Base-by-base conservation (phyloP, 2,888 invertebrate species). In the Pemphredon lugubris region DNA sequence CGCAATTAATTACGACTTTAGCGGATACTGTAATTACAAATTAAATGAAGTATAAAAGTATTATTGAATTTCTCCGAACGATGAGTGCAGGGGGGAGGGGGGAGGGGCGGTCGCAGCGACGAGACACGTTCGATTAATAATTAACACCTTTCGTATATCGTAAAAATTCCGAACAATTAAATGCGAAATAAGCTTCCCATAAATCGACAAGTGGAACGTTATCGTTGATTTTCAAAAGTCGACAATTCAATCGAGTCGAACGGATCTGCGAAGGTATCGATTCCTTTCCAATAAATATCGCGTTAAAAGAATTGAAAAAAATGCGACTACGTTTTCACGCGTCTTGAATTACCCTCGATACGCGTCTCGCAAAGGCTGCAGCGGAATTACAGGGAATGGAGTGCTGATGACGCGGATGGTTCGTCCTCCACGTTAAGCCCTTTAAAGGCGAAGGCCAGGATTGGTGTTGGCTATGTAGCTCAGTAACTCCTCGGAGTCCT, bases 401-500 rank as follows among this genome's bases (percentile, higher is more conserved):
- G 74, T 79, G 64, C 60, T 60, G 73, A 78, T 67, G 74, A 74
- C 30, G 67, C 57, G 48, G 63, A 79, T 61, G 70, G 55, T 71
- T 51, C 30, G 58, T 72, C 68, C 16, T 34, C 21, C 44, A 61
- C 20, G 48, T 23, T 34, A 34, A 21, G n/a, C 51, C 48, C 7
- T 51, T 80, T 59, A 96, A 89, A 96, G 93, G 89, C 95, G 94
- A 84, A 96, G 91, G 80, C 95, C 94, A 77, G 94, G 95, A 91
- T 97, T 96, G 87, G 95, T 96, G 89, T 94, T 94, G 63, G 95
- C 94, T 74, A 97, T 93, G 90, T 96, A 97, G 90, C 93, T 95
- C 85, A 97, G 92, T 72, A 97, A 93, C 88, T 97, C 97, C 55
- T 96, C 96, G 71, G 95, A 95, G 90, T 97, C 97, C 89, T 97